These are phyloP conservation scores for Pangasius mekongensis DNA, from an alignment of 2,797 vertebrate species.

Conservation along the genomic window DNA sequence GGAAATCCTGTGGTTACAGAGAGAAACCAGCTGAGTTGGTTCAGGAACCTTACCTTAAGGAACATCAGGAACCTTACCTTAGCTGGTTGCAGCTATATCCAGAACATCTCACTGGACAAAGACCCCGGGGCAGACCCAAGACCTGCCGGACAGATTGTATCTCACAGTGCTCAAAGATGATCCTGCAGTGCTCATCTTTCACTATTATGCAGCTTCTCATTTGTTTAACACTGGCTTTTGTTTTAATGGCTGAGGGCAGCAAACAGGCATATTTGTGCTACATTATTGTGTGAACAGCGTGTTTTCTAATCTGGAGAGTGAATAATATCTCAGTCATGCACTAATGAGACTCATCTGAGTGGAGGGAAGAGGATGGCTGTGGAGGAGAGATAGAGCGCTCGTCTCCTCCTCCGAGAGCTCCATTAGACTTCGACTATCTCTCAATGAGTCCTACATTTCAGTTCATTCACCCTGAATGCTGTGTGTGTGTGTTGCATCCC, in stretches of 20 bases:
- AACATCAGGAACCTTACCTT: no score
- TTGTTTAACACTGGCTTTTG: conserved; percentile 45
- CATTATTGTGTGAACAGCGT: conserved; percentile 48
- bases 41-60: no score
- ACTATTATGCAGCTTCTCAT: conserved; percentile 22
- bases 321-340: conserved; percentile 50
- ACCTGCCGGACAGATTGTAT: background rate
- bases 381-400: conserved; percentile 51
- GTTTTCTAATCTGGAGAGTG: conserved; percentile 50
- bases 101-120: background rate
- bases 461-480: conserved; percentile 29
- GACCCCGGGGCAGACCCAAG: background rate
- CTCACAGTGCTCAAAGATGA: no score
- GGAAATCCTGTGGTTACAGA: background rate
- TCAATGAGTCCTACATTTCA: conserved; percentile 47
- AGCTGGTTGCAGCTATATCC: background rate
- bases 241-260: conserved; percentile 44
- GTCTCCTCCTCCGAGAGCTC: conserved; percentile 35
- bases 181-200: background rate
- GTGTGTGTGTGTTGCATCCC: background rate
- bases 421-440: conserved; percentile 30
- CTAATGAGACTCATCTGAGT: conserved; percentile 59
- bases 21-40: background rate
- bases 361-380: conserved; percentile 49
- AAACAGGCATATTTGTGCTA: conserved; percentile 52